Conservation (phyloP, 1,140 invertebrate genomes). For the Medauroidea extradentata region DNA sequence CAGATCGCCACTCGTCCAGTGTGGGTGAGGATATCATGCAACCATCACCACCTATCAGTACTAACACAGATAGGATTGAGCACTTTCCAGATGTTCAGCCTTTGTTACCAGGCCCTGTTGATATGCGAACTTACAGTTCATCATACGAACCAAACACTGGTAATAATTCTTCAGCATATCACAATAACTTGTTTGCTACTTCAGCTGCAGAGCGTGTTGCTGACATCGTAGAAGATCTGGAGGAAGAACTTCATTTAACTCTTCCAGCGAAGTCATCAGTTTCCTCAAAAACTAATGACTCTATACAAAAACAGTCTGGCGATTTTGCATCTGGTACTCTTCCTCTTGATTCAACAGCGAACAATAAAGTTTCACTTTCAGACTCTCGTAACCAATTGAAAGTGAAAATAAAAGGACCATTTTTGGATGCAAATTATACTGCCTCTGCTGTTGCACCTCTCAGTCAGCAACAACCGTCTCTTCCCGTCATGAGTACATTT, state of each 20-base stretch:
- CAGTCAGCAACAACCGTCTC: conserved; percentile 49
- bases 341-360: background rate
- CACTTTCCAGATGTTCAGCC: conserved; percentile 59
- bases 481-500: conserved; percentile 21
- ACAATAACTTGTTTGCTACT: conserved; percentile 59
- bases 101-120: conserved; percentile 74
- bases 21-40: background rate
- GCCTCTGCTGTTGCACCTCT: conserved; percentile 45
- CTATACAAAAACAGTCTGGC: conserved; percentile 37
- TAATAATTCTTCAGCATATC: conserved; percentile 49
- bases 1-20: background rate
- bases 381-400: conserved; percentile 80
- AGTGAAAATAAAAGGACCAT: conserved; percentile 86
- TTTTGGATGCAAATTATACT: conserved; percentile 69
- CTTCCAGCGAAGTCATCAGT: conserved; percentile 47
- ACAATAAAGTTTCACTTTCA: conserved; percentile 57
- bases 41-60: conserved; percentile 7
- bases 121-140: conserved; percentile 78
- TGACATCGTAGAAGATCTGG: conserved; percentile 68
- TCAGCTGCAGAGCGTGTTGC: conserved; percentile 57
- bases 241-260: conserved; percentile 65
- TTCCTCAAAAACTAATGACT: background rate
- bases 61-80: conserved; percentile 12
- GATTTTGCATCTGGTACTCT: conserved; percentile 17
- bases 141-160: conserved; percentile 28